Conservation (phyloP, 2,113 vertebrate genomes). For the Aramus guarauna region DNA sequence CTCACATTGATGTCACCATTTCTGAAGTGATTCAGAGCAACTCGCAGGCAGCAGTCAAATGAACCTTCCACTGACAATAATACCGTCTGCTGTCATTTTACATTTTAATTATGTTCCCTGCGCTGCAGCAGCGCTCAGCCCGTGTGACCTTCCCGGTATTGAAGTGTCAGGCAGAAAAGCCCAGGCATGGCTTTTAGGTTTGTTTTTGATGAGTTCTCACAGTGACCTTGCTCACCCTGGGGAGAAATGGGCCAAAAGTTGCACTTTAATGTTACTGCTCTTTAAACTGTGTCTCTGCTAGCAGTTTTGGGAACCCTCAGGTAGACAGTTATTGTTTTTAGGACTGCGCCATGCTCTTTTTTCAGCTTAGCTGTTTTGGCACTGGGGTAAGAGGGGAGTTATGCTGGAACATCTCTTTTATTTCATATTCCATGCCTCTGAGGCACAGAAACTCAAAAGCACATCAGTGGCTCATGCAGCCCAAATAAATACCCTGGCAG, state of each 20-base stretch:
- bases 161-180: background rate
- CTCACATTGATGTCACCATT: background rate
- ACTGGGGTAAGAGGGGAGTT: background rate
- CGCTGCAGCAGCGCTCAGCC: background rate
- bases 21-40: constrained; percentile 14
- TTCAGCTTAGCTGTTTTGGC: background rate
- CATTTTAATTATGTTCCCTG: constrained; percentile 3
- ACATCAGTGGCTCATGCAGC: background rate
- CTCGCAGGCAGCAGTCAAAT: background rate
- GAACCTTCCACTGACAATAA: background rate
- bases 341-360: background rate
- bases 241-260: background rate
- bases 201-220: background rate
- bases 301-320: background rate
- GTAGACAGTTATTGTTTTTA: background rate
- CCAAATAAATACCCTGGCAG: background rate
- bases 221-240: background rate
- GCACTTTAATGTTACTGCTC: background rate
- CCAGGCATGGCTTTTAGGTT: background rate
- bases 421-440: background rate
- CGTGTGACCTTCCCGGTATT: background rate
- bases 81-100: background rate
- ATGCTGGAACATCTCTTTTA: background rate
- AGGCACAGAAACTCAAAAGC: background rate
- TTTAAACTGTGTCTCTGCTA: background rate